Evolutionary conservation across 2,113 vertebrate species (phyloP).

Genomic region (Xenotilapia flavipinnis): DNA sequence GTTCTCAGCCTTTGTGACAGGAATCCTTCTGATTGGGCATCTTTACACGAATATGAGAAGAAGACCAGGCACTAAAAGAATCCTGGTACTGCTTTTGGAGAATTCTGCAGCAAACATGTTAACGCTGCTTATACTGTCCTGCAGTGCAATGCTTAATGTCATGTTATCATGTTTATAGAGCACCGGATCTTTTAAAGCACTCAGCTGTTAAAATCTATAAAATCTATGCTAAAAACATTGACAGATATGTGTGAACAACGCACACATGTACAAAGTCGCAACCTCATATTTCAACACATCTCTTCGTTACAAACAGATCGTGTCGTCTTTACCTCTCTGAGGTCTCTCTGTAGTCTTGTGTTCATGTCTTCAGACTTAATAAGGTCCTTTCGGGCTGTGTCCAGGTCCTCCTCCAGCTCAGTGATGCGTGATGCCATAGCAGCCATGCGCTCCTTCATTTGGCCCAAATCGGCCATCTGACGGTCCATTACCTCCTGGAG

Average conservation of each 20-base stretch:
- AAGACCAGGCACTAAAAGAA: background rate
- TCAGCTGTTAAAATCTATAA: background rate
- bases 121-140: background rate
- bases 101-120: background rate
- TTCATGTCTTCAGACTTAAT: constrained; percentile 93
- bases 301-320: fast-evolving
- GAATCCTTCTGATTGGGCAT: background rate
- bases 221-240: background rate
- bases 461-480: constrained; percentile 83
- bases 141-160: background rate
- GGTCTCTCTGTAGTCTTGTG: constrained; percentile 87
- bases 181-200: background rate
- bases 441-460: constrained; percentile 93
- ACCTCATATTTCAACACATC: background rate
- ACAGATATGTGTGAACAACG: background rate
- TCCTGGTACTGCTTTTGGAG: background rate
- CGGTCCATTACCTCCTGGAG: constrained; percentile 90
- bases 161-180: background rate
- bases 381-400: constrained; percentile 92
- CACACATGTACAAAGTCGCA: background rate
- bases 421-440: constrained; percentile 78
- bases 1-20: background rate
- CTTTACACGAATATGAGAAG: background rate
- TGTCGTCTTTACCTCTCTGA: constrained; percentile 78
- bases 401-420: constrained; percentile 94